A percentile compares a stretch with the other conserved stretches of the same genome.
Conservation (phyloP, 1,140 invertebrate species). For the Hetaerina americana region DNA sequence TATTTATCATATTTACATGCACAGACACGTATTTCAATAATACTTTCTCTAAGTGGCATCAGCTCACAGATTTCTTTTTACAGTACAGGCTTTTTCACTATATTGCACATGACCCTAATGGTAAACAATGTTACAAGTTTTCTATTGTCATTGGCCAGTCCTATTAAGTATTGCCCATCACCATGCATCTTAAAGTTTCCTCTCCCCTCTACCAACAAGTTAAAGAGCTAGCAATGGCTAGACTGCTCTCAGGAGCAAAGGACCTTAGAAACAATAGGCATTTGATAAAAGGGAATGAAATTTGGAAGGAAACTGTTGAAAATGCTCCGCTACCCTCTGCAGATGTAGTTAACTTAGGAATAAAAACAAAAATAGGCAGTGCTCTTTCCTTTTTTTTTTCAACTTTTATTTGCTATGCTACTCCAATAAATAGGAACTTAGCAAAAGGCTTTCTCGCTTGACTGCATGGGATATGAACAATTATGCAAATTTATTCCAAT, state of each 20-base stretch:
- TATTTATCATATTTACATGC: slow-evolving; percentile 1
- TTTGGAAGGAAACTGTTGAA: background rate
- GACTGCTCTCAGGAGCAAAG: too few species aligned
- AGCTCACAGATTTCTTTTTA: background rate
- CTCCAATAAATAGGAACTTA: background rate
- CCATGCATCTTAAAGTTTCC: background rate
- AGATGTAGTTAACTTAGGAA: background rate
- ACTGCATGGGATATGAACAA: background rate
- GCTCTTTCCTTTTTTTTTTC: background rate
- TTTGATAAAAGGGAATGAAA: too few species aligned
- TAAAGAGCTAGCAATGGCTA: too few species aligned
- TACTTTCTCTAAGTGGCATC: background rate
- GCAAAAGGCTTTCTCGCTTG: background rate
- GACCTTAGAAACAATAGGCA: too few species aligned
- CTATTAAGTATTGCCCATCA: background rate
- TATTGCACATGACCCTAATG: background rate
- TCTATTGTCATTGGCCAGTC: background rate
- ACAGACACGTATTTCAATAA: background rate
- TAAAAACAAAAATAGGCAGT: background rate
- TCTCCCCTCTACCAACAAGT: background rate
- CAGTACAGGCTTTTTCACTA: background rate
- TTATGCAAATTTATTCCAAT: background rate
- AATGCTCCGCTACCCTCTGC: background rate
- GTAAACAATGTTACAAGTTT: background rate
- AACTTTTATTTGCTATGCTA: background rate